Evolutionary conservation across 2,888 invertebrate species (phyloP).

Genomic region (Hylaea fasciaria): DNA sequence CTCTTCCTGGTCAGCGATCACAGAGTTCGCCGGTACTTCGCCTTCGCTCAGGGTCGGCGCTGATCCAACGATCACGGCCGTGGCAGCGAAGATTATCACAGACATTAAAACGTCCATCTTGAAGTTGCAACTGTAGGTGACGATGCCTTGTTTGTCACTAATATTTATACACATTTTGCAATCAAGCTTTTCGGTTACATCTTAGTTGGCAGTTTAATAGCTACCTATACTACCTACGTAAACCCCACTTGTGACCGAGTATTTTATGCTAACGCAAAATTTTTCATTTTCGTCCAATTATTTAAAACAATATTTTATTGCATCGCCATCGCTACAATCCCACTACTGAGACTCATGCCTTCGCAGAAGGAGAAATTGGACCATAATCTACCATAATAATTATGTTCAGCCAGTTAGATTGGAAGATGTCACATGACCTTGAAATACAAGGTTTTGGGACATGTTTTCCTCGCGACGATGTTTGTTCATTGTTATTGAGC

Average conservation of each 20-base stretch:
- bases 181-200: conserved; percentile 48
- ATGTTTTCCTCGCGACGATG: too few species aligned
- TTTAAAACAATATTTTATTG: neutral
- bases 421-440: too few species aligned
- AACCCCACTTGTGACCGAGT: conserved; percentile 55
- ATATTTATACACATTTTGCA: conserved; percentile 67
- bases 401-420: too few species aligned
- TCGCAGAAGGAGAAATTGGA: neutral
- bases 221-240: conserved; percentile 41
- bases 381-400: neutral
- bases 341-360: too few species aligned
- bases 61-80: conserved; percentile 49
- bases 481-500: too few species aligned
- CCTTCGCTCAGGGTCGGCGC: conserved; percentile 49
- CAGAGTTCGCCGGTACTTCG: conserved; percentile 33
- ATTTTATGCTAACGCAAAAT: conserved; percentile 49
- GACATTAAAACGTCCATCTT: conserved; percentile 64
- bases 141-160: conserved; percentile 50
- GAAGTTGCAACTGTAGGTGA: conserved; percentile 52
- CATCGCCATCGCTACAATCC: too few species aligned
- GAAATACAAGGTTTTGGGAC: too few species aligned
- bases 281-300: conserved; percentile 14
- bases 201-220: conserved; percentile 56
- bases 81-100: conserved; percentile 42
- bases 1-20: conserved; percentile 30